Conservation (phyloP, 2,888 invertebrate genomes). For the Melieria omissa region DNA sequence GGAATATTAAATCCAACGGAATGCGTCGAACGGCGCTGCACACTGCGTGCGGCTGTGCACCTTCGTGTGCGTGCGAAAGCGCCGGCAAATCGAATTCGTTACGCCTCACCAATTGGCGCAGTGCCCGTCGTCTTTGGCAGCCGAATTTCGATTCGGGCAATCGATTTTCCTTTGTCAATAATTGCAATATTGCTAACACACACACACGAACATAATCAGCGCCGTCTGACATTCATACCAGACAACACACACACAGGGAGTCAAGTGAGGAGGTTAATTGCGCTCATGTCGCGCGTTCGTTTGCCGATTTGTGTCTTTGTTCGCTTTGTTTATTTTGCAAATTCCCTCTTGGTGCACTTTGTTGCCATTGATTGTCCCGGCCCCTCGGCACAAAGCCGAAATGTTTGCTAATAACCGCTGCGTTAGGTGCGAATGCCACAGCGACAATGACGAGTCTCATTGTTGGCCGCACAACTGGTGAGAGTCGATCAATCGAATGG, state of each 20-base stretch:
- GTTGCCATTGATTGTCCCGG: not conserved
- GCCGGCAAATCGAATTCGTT: constrained; percentile 43
- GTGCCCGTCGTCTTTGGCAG: constrained; percentile 3
- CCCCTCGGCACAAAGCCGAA: too few species aligned
- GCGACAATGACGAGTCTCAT: not conserved
- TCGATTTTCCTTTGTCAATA: constrained; percentile 30
- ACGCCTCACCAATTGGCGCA: constrained; percentile 38
- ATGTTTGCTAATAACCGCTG: too few species aligned
- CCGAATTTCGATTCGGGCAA: not conserved
- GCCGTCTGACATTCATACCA: constrained; percentile 24
- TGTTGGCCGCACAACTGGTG: not conserved
- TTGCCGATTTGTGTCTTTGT: constrained; percentile 5
- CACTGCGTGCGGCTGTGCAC: too few species aligned
- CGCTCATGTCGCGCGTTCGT: not conserved
- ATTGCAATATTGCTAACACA: constrained; percentile 32
- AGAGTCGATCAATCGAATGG: too few species aligned
- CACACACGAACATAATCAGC: too few species aligned
- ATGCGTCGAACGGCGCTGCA: too few species aligned
- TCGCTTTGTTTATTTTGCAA: constrained; percentile 29
- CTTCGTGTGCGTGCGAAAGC: not conserved
- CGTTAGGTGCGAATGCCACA: too few species aligned
- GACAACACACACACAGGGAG: constrained; percentile 14
- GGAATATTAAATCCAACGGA: too few species aligned
- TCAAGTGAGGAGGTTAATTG: constrained; percentile 38
- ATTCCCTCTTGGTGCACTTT: constrained; percentile 4